Base-by-base conservation (phyloP, 2,113 vertebrate genomes). In the Brachyhypopomus occidentalis region DNA sequence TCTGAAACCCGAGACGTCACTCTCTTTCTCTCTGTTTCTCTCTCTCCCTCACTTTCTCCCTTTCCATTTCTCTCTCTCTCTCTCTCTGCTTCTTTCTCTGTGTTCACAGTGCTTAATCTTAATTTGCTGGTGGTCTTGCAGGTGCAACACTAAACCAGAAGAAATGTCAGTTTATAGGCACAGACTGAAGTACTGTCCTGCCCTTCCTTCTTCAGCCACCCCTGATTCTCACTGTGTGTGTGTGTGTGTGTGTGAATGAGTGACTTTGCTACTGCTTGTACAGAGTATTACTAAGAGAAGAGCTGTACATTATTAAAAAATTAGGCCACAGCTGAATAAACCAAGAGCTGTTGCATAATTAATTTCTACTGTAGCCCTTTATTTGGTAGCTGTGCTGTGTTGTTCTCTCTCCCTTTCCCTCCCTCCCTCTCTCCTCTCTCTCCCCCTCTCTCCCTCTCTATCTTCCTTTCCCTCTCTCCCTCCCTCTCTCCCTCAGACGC, bases 151-250 rank as follows among this genome's bases (percentile, higher is more conserved):
- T 69, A 66, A 79, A 56, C 72, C 36, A 38, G 75, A 64, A 41
- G 66, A 80, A 80, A 67, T 84, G 72, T 55, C 55, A 64, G 38
- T 75, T 58, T 60, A 75, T 20, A 70, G 69, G 45, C 4, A 69
- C 23, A 69, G 75, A 23, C 23, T 64, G 23, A 30, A 63, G 60
- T 38, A 48, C 41, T n/a, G 25, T 20, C 0, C 20, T 36, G 48
- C 0, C 12, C 30, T 56, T 78, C 63, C 48, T 78, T 9, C 8
- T 67, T 25, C 41, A 56, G 25, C 19, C 62, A 16, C 19, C 75
- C 23, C 12, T 70, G 48, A 78, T 63, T 48, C 64, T 67, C 36
- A 59, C 0, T 77, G 75, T 55, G 36, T 41, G 45, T 67, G 59
- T 64, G 38, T 48, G 23, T 77, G 36, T 64, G 22, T 66, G 14